Evolutionary conservation across 2,797 vertebrate genomes (phyloP).

Genomic region (Anas georgica): DNA sequence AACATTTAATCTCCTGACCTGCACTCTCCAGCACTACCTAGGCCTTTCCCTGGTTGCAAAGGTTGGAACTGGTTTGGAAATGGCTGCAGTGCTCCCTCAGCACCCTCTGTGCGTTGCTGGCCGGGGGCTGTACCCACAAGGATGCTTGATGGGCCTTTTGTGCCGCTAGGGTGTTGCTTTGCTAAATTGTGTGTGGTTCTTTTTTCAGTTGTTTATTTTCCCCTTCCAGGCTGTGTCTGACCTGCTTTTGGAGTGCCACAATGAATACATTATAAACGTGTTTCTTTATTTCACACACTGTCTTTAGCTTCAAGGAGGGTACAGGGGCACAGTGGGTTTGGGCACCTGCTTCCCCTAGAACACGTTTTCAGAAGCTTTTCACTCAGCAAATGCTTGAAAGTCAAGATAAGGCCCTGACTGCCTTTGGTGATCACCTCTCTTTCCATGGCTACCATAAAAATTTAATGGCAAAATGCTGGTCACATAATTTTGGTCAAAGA

Average conservation of each 20-base stretch:
- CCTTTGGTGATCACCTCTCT: neutral
- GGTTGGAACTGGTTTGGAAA: neutral
- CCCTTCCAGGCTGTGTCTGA: neutral
- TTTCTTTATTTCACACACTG: neutral
- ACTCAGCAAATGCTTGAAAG: fast-evolving
- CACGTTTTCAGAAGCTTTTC: neutral
- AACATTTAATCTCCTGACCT: neutral
- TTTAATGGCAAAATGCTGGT: neutral
- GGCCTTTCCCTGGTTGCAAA: neutral
- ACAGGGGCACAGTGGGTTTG: neutral
- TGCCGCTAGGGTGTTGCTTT: neutral
- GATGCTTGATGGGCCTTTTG: neutral
- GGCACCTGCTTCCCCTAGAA: neutral
- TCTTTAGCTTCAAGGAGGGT: neutral
- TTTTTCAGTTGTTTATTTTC: neutral
- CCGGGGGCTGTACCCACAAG: neutral
- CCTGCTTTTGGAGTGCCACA: neutral
- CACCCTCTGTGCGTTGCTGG: neutral
- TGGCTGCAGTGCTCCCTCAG: neutral
- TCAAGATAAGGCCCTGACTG: neutral
- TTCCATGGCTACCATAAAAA: neutral
- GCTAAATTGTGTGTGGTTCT: neutral
- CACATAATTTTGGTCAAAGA: neutral
- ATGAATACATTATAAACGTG: neutral
- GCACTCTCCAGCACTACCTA: neutral